These are phyloP conservation scores for Teinopalpus imperialis DNA, from an alignment of 2,888 invertebrate genomes.

Conservation along the genomic window DNA sequence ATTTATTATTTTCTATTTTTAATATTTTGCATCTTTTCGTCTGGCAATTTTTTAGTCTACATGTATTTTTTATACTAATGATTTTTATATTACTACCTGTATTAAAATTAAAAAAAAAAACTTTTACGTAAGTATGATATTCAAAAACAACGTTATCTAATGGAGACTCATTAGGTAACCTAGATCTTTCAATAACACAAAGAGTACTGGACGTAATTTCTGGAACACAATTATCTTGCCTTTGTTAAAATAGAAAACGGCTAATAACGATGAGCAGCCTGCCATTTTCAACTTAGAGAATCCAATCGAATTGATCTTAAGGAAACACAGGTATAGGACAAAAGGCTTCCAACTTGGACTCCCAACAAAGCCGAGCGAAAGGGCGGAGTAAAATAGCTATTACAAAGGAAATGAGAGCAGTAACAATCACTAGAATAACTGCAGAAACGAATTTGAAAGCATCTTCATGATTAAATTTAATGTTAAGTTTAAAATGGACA, in stretches of 20 bases:
- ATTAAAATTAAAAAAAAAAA: no score
- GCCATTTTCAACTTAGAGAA: conserved; percentile 19
- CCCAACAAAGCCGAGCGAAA: conserved; percentile 20
- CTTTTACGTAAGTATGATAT: no score
- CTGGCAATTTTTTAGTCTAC: no score
- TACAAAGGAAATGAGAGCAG: conserved; percentile 19
- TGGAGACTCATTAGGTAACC: no score
- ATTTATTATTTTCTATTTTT: no score
- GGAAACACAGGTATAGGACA: conserved; percentile 23
- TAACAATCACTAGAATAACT: conserved; percentile 12
- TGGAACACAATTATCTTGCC: conserved; percentile 9
- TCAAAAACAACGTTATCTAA: no score
- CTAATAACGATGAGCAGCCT: conserved; percentile 16
- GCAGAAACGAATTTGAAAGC: conserved; percentile 7
- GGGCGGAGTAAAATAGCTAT: conserved; percentile 21
- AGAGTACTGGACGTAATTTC: background rate
- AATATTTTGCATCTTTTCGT: no score
- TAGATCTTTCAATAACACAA: background rate
- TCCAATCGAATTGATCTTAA: conserved; percentile 24
- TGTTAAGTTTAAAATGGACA: no score
- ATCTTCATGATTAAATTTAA: background rate
- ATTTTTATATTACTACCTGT: no score
- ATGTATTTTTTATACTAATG: no score
- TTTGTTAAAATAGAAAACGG: conserved; percentile 21
- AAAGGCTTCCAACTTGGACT: conserved; percentile 12